Evolutionary conservation across 2,888 invertebrate species (phyloP), one percentile per base, ranked within the genome.

Genomic region (Peribatodes rhomboidaria): DNA sequence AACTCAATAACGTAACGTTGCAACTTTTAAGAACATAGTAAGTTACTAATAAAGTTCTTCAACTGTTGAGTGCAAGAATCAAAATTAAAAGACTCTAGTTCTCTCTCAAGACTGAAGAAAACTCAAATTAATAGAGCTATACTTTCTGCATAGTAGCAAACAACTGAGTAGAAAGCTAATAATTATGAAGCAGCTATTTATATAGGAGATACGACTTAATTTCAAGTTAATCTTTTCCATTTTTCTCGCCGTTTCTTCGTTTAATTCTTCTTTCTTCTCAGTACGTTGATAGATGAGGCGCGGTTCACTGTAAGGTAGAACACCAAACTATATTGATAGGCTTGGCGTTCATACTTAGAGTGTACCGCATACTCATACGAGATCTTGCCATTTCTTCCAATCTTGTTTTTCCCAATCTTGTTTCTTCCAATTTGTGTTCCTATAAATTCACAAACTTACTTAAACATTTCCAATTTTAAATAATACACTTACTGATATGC

Each of bases 271-370:
- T 41, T 33, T 61, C 55, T 69, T 67, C 61, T 50, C 37, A 76
- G 11, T 16, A 77, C 80, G 84, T 50, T 67, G 79, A 64, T 33
- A 13, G 89, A 86, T 74, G 78, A 75, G 86, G 92, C 94, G 94
- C 95, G 94, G 94, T 95, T 97, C 97, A 97, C 97, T 97, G 97
- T 97, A 97, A 98, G 97, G 97, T 97, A 97, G 97, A 98, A 98
- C 97, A 98, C 97, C 97, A 98, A 97, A 96, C 97, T 92, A 80
- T 93, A 87, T 88, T 88, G 18, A 93, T 95, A 90, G 95, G 97
- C 97, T 97, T 97, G 97, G 96, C 96, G 97, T 96, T 96, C 96
- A 96, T 96, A 96, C 97, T 97, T 97, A 97, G 96, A 97, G 97
- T 97, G 96, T 94, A 89, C 94, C 94, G 95, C 81, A 80, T 65